Evolutionary conservation across 1,140 invertebrate genomes (phyloP).

Genomic region (Rhizoglyphus robini): DNA sequence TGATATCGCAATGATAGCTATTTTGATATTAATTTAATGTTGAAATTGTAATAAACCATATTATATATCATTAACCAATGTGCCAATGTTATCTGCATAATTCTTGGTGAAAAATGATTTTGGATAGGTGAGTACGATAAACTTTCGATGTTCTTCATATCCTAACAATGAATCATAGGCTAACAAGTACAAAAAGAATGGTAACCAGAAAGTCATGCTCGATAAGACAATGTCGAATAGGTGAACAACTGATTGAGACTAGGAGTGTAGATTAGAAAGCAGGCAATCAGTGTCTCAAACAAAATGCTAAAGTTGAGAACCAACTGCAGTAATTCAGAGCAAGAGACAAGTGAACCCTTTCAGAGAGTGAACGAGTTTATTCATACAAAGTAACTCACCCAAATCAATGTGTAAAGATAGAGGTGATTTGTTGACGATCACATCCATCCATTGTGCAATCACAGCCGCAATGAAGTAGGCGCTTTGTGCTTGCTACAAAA

Average conservation of each 20-base stretch:
- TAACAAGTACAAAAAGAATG: no score
- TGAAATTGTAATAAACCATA: no score
- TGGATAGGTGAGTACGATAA: no score
- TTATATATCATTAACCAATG: no score
- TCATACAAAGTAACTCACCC: conserved; percentile 31
- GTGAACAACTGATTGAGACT: neutral
- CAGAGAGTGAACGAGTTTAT: neutral
- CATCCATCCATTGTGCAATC: conserved; percentile 52
- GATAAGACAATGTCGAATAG: no score
- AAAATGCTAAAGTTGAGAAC: conserved; percentile 56
- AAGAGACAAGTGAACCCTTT: conserved; percentile 48
- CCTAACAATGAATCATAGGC: no score
- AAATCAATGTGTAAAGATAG: conserved; percentile 51
- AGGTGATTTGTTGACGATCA: conserved; percentile 54
- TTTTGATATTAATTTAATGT: no score
- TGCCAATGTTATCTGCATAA: no score
- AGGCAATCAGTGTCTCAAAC: conserved; percentile 54
- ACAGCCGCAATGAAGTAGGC: conserved; percentile 53
- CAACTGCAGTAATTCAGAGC: conserved; percentile 41
- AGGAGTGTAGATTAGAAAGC: conserved; percentile 53
- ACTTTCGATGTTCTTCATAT: no score
- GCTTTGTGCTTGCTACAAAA: conserved; percentile 81
- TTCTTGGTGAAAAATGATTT: no score
- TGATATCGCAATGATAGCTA: no score
- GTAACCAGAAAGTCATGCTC: no score